Evolutionary conservation across 2,888 invertebrate genomes (phyloP).

Genomic region (Prosapia bicincta): DNA sequence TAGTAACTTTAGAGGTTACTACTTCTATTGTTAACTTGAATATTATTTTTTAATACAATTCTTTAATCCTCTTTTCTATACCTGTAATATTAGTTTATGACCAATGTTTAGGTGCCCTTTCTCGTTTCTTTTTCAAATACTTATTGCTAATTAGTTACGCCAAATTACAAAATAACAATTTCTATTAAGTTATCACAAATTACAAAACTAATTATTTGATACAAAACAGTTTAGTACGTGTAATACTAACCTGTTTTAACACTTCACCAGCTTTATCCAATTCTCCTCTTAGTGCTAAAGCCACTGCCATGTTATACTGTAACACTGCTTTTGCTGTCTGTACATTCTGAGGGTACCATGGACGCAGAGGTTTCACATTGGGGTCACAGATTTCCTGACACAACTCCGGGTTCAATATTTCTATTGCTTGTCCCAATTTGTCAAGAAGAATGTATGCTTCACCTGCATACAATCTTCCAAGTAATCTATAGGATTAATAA

Average conservation of each 20-base stretch:
- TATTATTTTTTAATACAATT: too few species aligned
- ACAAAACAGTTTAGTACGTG: too few species aligned
- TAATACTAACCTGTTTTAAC: slow-evolving; percentile 45
- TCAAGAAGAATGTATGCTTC: slow-evolving; percentile 83
- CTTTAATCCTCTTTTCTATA: too few species aligned
- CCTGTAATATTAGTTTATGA: too few species aligned
- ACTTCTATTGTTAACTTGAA: too few species aligned
- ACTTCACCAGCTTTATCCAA: slow-evolving; percentile 60
- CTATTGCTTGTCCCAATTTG: slow-evolving; percentile 76
- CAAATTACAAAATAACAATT: too few species aligned
- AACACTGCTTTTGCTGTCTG: slow-evolving; percentile 66
- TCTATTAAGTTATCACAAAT: too few species aligned
- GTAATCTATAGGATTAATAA: slow-evolving; percentile 53
- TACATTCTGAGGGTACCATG: slow-evolving; percentile 62
- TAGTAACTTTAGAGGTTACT: too few species aligned
- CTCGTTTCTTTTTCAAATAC: too few species aligned
- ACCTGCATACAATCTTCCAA: slow-evolving; percentile 86
- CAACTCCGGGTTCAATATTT: slow-evolving; percentile 75
- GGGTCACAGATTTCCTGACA: slow-evolving; percentile 55
- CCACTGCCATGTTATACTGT: slow-evolving; percentile 75
- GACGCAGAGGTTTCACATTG: slow-evolving; percentile 43
- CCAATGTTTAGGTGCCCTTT: too few species aligned
- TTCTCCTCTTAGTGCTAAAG: slow-evolving; percentile 70
- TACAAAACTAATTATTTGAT: too few species aligned
- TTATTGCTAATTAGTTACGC: too few species aligned